Percentiles rank a stretch among this genome's conserved stretches.
These are phyloP conservation scores for Tinamus major DNA, from an alignment of 2,797 vertebrate genomes.

Conservation along the genomic window DNA sequence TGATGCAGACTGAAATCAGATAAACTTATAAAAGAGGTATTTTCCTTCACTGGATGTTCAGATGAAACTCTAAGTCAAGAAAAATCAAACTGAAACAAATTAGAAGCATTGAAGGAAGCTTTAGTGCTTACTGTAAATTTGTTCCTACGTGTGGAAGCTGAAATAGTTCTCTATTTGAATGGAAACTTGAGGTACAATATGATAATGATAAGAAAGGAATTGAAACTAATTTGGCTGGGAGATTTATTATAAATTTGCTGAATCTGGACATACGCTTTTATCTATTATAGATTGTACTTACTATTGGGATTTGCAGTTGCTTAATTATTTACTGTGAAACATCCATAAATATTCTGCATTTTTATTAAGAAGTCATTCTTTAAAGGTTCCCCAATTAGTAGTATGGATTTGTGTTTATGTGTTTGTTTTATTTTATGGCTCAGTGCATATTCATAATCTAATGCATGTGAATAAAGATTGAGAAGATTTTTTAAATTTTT, in stretches of 20 bases:
- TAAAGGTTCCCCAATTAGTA: background rate
- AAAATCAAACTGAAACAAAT: background rate
- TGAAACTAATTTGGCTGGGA: background rate
- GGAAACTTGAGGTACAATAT: background rate
- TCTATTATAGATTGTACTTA: background rate
- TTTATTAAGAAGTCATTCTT: conserved; percentile 16
- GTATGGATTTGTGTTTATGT: background rate
- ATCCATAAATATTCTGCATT: background rate
- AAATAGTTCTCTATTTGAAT: background rate
- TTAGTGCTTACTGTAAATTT: background rate
- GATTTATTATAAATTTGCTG: background rate
- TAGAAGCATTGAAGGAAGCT: background rate
- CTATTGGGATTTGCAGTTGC: background rate
- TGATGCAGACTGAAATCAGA: background rate
- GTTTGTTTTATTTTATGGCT: background rate
- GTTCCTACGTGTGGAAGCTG: background rate
- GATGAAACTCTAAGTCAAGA: background rate
- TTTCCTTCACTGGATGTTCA: background rate
- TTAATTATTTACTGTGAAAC: conserved; percentile 12
- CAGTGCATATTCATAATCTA: background rate
- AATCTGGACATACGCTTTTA: background rate
- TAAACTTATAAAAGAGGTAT: background rate
- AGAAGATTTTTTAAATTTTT: background rate
- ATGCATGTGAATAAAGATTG: background rate
- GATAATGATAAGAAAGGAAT: background rate